A percentile compares a stretch with the other conserved stretches of the same genome.
Conservation (phyloP, 2,113 vertebrate species). For the Labrus mixtus region DNA sequence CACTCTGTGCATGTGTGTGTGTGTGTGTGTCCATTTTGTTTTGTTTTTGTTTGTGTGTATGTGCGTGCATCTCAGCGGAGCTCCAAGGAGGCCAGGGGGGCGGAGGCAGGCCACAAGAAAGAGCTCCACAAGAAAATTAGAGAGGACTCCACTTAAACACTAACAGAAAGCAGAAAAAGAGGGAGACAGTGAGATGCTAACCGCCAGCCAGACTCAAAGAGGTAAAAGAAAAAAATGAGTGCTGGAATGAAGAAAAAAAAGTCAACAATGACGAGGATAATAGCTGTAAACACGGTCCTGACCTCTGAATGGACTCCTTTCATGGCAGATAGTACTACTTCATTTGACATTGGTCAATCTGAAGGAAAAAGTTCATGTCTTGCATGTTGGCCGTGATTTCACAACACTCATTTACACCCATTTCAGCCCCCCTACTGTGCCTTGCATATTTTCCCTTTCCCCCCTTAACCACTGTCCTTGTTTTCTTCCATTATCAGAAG, state of each 20-base stretch:
- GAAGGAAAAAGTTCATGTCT: slow-evolving; percentile 32
- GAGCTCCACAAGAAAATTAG: slow-evolving; percentile 83
- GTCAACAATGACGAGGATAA: slow-evolving; percentile 56
- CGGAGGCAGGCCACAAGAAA: slow-evolving; percentile 86
- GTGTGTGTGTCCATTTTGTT: slow-evolving; percentile 6
- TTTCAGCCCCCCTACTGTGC: background rate
- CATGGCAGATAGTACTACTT: slow-evolving; percentile 33
- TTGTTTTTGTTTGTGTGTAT: slow-evolving; percentile 16
- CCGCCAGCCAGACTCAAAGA: slow-evolving; percentile 76
- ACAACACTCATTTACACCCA: background rate
- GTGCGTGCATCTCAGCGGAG: slow-evolving; percentile 64
- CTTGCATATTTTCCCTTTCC: slow-evolving; percentile 13
- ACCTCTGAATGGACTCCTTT: slow-evolving; percentile 45
- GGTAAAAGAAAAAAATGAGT: slow-evolving; percentile 66
- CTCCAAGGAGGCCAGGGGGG: slow-evolving; percentile 75
- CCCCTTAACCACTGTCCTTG: slow-evolving; percentile 26
- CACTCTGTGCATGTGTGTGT: slow-evolving; percentile 13
- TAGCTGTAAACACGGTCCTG: slow-evolving; percentile 63
- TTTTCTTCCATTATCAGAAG: slow-evolving; percentile 64
- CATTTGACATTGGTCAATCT: slow-evolving; percentile 58
- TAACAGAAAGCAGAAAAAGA: slow-evolving; percentile 77
- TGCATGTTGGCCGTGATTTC: slow-evolving; percentile 36
- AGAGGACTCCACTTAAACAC: slow-evolving; percentile 83
- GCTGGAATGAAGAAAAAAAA: slow-evolving; percentile 57
- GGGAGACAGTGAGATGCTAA: slow-evolving; percentile 74